A percentile compares a stretch with the other conserved stretches of the same genome.
Conservation (phyloP, 2,888 invertebrate species). For the Troglohyphantes excavatus region DNA sequence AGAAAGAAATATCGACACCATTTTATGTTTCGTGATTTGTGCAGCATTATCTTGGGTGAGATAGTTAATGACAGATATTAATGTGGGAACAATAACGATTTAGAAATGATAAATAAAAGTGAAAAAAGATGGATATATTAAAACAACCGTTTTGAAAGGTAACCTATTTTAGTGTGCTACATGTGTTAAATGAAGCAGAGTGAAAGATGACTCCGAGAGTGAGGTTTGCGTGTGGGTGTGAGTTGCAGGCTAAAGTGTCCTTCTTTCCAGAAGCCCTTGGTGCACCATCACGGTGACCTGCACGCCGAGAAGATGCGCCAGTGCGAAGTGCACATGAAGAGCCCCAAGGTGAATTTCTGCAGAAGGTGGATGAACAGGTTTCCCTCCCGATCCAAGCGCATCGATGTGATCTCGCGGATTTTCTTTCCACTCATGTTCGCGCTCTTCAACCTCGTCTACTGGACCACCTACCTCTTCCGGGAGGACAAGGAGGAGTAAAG, state of each 20-base stretch:
- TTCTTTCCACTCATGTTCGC: constrained; percentile 97
- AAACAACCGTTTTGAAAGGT: no score
- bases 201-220: no score
- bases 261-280: constrained; percentile 79
- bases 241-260: constrained; percentile 47
- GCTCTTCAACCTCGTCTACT: constrained; percentile 96
- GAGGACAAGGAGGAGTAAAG: constrained; percentile 79
- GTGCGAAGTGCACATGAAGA: constrained; percentile 80
- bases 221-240: not conserved
- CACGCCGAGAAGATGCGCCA: constrained; percentile 80
- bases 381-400: constrained; percentile 96
- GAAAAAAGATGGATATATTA: no score
- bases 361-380: constrained; percentile 91
- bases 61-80: no score
- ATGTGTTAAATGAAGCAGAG: no score
- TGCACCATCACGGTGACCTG: constrained; percentile 79
- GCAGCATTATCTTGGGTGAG: no score
- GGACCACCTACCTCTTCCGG: constrained; percentile 91
- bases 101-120: no score
- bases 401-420: constrained; percentile 98
- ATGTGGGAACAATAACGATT: no score
- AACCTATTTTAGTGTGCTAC: no score
- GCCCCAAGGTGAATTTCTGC: constrained; percentile 79
- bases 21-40: no score
- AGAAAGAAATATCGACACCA: no score